Evolutionary conservation across 2,888 invertebrate species (phyloP).

Genomic region (Chrysopilus asiliformis): DNA sequence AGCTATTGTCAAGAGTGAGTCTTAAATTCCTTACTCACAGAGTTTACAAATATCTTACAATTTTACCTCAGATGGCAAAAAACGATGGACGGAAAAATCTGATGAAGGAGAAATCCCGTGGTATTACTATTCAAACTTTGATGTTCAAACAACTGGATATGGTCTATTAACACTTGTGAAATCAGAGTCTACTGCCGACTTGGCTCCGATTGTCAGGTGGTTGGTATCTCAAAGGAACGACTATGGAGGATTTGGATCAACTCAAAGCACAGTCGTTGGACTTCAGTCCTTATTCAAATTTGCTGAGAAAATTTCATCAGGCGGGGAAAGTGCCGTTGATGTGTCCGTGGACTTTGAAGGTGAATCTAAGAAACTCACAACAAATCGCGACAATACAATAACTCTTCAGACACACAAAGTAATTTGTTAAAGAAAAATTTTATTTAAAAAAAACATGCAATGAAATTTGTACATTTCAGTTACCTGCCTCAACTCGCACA

Average conservation of each 20-base stretch:
- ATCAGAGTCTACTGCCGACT: constrained; percentile 50
- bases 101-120: constrained; percentile 26
- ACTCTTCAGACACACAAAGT: constrained; percentile 69
- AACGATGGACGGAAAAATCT: no score
- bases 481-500: constrained; percentile 39
- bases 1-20: constrained; percentile 36
- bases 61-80: no score
- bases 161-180: constrained; percentile 60
- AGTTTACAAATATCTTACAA: no score
- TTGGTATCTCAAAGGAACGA: no score
- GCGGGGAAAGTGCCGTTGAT: constrained; percentile 38
- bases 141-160: constrained; percentile 78
- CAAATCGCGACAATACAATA: constrained; percentile 65
- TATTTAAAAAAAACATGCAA: background rate
- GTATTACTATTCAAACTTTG: constrained; percentile 50
- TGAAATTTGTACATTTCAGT: constrained; percentile 13
- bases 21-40: no score
- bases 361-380: constrained; percentile 47
- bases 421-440: no score
- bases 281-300: constrained; percentile 49
- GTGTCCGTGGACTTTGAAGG: constrained; percentile 42
- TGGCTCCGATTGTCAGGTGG: no score
- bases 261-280: constrained; percentile 66
- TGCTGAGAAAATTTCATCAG: constrained; percentile 40
- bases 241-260: no score